Base-by-base conservation (phyloP, 1,140 invertebrate genomes). In the Procambarus clarkii region DNA sequence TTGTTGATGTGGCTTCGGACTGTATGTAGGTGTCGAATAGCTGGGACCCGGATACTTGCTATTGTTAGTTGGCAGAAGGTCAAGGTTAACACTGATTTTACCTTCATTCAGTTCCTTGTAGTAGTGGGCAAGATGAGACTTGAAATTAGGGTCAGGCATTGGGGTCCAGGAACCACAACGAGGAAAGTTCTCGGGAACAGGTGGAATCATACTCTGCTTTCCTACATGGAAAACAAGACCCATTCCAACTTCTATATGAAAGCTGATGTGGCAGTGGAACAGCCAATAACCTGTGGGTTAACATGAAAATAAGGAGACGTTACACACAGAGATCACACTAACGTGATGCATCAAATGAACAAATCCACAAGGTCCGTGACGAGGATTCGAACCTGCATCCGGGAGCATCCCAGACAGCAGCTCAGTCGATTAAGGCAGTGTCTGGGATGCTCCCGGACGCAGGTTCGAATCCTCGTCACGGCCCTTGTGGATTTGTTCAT, bases 251-350 rank as follows among this genome's bases (percentile, higher is more conserved):
- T 98, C 97, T 0, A 97, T 96, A 93, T 99, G 98, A 94, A 98
- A 98, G 93, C 98, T 97, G 80, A 98, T 97, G 94, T 98, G 98
- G 94, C 98, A 98, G 93, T 98, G 98, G 94, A 98, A 97, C 11
- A 98, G 94, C 98, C 98, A 98, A 93, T 97, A 97, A 58, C 97
- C 97, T 97, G 94, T 18, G 76, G 95, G 45, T 21, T 46, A 45
- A 79, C 15, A 18, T 7, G 13, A 77, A 71, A 69, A 24, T 64
- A 54, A 13, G 50, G 4, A 11, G 13, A 54, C 7, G 50, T 54
- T 54, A 54, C 11, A 54, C n/a, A 54, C 50, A 11, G 3, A 54
- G 50, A 54, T n/a, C n/a, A n/a, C n/a, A n/a, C n/a, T n/a, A n/a
- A n/a, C n/a, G n/a, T n/a, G n/a, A n/a, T n/a, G n/a, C n/a, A n/a